Base-by-base conservation (phyloP, 1,140 invertebrate species). In the Ctenoplectra terminalis region DNA sequence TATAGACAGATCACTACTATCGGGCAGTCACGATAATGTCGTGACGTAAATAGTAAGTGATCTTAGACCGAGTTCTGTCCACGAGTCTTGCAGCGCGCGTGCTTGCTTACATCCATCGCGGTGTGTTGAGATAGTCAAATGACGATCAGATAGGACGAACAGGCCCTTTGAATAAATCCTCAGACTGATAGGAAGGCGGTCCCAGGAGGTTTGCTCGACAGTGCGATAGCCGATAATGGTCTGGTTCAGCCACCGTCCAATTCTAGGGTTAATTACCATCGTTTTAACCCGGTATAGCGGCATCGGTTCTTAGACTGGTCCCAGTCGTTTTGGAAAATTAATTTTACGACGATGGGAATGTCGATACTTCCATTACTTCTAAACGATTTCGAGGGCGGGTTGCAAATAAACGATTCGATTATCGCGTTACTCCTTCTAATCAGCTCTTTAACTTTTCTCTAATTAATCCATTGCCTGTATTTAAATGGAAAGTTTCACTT, bases 181-280 rank as follows among this genome's bases (percentile, higher is more conserved):
- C 74, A 80, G 75, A 71, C 80, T 81, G 83, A 90, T 88, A 90
- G 89, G 85, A 75, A 90, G 88, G 88, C 88, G 88, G 87, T 85
- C 80, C 73, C 87, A 78, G 66, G 81, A 77, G 88, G 87, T 86
- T 89, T 88, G 87, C 87, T 89, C 88, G 80, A 89, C 88, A 88
- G 82, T 72, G 83, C 84, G 87, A 88, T 90, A 90, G 88, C 89
- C 89, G 88, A 90, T 90, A 90, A 90, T 90, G 84, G 85, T 89
- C 89, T 89, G 87, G 89, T 90, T 90, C 86, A 87, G 85, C 76
- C 85, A 73, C 82, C 87, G 83, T 84, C 90, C 89, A 90, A 90
- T 90, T 89, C 81, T 80, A 80, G 73, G 90, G 89, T 89, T 90
- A 90, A 90, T 90, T 90, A 89, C 87, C 88, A 89, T 90, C 88